These are phyloP conservation scores for Margaritifera margaritifera DNA, from an alignment of 2,888 invertebrate species.

Conservation along the genomic window DNA sequence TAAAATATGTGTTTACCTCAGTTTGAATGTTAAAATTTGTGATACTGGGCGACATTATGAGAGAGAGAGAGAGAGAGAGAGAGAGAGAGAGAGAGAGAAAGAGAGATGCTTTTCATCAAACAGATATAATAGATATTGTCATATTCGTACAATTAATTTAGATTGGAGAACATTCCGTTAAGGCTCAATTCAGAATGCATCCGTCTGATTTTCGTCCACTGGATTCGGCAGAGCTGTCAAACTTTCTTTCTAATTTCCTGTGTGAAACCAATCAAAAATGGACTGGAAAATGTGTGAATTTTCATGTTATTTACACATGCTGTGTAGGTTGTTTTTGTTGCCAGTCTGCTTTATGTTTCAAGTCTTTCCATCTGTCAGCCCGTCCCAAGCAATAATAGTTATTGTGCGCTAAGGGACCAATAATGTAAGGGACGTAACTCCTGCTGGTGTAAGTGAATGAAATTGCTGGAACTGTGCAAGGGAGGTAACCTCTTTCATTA, in stretches of 20 bases:
- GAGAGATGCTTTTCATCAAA: too few relatives aligned
- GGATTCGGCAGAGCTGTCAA: neutral
- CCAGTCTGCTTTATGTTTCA: neutral
- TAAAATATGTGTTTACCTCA: neutral
- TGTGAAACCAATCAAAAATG: neutral
- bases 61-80: neutral
- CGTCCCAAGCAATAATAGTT: neutral
- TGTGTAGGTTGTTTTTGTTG: slow-evolving; percentile 2
- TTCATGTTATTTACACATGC: neutral
- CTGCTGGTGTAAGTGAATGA: too few relatives aligned
- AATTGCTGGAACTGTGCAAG: too few relatives aligned
- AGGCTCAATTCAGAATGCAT: neutral
- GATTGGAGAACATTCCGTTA: neutral
- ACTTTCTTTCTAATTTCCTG: slow-evolving; percentile 1
- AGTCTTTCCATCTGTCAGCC: neutral
- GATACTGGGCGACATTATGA: too few relatives aligned
- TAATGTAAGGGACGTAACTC: too few relatives aligned
- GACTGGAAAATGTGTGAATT: neutral
- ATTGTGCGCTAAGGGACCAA: too few relatives aligned
- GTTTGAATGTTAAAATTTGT: too few relatives aligned
- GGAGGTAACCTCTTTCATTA: too few relatives aligned
- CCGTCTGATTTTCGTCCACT: neutral
- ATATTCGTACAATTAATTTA: too few relatives aligned
- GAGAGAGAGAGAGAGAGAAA: slow-evolving; percentile 5
- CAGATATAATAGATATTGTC: too few relatives aligned